Conservation (phyloP, 2,888 invertebrate species). For the Drosophila quinaria region DNA sequence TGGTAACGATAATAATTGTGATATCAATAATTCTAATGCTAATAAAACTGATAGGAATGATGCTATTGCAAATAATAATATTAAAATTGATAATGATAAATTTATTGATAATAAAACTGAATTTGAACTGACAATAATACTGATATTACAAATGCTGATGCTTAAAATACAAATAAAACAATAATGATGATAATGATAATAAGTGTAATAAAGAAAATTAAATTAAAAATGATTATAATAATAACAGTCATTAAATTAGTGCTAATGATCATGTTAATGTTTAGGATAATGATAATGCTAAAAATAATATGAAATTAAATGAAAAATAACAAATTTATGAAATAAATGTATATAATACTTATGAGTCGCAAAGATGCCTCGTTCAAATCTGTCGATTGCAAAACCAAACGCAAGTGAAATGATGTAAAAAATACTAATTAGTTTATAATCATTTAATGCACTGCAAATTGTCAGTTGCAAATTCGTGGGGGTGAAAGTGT, state of each 20-base stretch:
- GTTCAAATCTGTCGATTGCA: neutral
- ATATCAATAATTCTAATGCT: neutral
- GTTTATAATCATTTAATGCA: conserved; percentile 79
- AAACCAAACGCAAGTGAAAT: neutral
- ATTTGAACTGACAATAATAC: neutral
- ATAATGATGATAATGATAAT: neutral
- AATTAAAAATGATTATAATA: too few relatives aligned
- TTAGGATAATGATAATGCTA: neutral
- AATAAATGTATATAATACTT: neutral
- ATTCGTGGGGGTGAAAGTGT: conserved; percentile 2
- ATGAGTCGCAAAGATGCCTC: neutral
- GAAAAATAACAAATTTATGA: neutral
- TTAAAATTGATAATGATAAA: neutral
- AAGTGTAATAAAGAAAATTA: neutral
- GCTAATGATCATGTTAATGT: neutral
- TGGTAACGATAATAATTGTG: neutral
- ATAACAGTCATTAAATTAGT: neutral
- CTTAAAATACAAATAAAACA: too few relatives aligned
- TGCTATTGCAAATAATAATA: neutral
- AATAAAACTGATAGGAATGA: neutral
- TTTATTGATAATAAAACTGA: neutral
- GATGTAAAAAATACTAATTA: conserved; percentile 64
- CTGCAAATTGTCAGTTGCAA: conserved; percentile 51
- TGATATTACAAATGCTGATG: neutral
- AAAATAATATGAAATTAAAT: neutral